Percentiles rank a stretch among this genome's conserved stretches.
These are phyloP conservation scores for Forbesichthys papilliferus DNA, from an alignment of 2,113 vertebrate genomes.

Conservation along the genomic window DNA sequence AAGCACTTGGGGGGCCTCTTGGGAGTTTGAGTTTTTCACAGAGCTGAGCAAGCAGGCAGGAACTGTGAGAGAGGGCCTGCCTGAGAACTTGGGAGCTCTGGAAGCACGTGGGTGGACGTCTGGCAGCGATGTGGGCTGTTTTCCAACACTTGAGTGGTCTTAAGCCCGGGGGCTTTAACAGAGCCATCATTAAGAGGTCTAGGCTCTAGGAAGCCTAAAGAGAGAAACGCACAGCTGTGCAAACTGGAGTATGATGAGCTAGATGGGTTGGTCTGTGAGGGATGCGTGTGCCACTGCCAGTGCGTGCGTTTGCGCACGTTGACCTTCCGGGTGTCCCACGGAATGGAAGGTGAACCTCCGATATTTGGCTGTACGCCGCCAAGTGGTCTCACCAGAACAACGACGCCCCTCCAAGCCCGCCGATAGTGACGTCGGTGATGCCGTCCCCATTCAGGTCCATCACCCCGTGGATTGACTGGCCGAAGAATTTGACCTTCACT, in stretches of 20 bases:
- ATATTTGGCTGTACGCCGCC: neutral
- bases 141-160: slow-evolving; percentile 35
- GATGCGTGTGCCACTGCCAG: slow-evolving; percentile 10
- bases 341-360: neutral
- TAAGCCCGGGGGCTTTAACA: slow-evolving; percentile 32
- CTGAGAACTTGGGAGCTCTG: slow-evolving; percentile 46
- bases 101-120: slow-evolving; percentile 20
- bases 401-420: slow-evolving; percentile 92
- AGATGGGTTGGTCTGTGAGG: slow-evolving; percentile 13
- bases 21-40: slow-evolving; percentile 71
- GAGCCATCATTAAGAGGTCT: slow-evolving; percentile 51
- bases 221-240: slow-evolving; percentile 60
- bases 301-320: slow-evolving; percentile 9
- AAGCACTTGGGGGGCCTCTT: slow-evolving; percentile 43
- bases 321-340: slow-evolving; percentile 15
- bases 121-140: slow-evolving; percentile 5
- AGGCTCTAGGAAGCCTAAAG: slow-evolving; percentile 41
- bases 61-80: slow-evolving; percentile 54
- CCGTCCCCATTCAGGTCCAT: slow-evolving; percentile 95
- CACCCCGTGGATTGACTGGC: slow-evolving; percentile 94
- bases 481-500: slow-evolving; percentile 91
- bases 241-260: slow-evolving; percentile 40
- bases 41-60: slow-evolving; percentile 46
- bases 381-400: slow-evolving; percentile 86
- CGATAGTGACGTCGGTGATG: slow-evolving; percentile 92